phyloP scores from a whole-genome alignment of 2,797 vertebrate species.

The Prionace glauca region DNA sequence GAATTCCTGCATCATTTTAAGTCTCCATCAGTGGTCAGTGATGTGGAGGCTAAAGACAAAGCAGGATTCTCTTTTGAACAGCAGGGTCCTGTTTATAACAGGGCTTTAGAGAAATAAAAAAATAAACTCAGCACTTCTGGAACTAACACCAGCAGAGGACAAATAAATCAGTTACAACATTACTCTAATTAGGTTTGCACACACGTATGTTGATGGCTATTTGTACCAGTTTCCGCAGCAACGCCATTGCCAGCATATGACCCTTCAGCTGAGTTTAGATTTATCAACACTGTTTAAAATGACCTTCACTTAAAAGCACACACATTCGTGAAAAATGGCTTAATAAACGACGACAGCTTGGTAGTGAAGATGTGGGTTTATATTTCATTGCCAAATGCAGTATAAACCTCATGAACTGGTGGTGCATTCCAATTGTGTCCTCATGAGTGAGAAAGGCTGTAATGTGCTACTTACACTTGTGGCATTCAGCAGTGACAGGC shows the following conservation, averaged over 20 bases:
- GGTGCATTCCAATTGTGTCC: neutral
- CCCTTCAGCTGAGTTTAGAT: neutral
- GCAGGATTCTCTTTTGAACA: neutral
- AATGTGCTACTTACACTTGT: neutral
- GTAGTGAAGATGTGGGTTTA: neutral
- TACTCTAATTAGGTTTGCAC: neutral
- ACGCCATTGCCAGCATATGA: neutral
- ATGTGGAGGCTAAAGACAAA: neutral
- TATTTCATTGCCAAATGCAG: neutral
- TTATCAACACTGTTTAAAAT: conserved; percentile 9
- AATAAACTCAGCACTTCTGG: neutral
- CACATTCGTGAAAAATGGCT: neutral
- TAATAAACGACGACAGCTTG: neutral
- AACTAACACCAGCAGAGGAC: neutral
- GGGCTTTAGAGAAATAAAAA: neutral
- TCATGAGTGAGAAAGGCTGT: neutral
- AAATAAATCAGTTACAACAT: neutral
- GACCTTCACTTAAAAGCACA: neutral
- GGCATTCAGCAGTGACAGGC: neutral
- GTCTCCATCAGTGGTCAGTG: neutral
- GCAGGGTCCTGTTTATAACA: neutral
- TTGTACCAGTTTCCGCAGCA: neutral
- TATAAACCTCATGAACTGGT: neutral
- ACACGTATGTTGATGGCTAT: neutral
- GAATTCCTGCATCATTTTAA: neutral